Percentiles rank a stretch among this genome's conserved stretches.
Conservation (phyloP, 1,140 invertebrate species). For the Ceratina calcarata region DNA sequence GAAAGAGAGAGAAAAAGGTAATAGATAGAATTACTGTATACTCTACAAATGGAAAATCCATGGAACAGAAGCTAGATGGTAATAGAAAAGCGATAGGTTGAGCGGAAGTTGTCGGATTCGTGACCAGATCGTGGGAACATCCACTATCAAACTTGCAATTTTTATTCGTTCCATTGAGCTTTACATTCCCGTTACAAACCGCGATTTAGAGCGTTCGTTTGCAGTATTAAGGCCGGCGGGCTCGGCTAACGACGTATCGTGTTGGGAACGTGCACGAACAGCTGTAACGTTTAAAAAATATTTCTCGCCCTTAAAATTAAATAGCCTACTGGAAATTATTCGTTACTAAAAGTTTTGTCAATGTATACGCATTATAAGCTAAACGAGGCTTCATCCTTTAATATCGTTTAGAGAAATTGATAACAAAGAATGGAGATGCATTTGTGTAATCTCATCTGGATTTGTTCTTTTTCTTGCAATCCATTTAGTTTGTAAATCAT, state of each 20-base stretch:
- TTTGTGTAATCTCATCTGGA: no score
- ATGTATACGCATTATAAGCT: background rate
- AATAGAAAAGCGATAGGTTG: background rate
- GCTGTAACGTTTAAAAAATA: background rate
- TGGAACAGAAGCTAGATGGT: background rate
- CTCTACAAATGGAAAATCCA: background rate
- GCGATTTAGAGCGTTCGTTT: conserved; percentile 2
- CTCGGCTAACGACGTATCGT: background rate
- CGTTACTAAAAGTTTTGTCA: background rate
- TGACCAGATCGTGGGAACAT: background rate
- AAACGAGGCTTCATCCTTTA: background rate
- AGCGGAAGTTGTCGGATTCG: background rate
- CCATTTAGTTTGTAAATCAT: no score
- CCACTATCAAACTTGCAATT: conserved; percentile 10
- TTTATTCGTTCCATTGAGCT: background rate
- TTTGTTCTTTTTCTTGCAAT: no score
- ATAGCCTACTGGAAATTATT: background rate
- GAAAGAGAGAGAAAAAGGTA: background rate
- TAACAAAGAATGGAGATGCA: no score
- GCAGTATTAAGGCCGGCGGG: background rate
- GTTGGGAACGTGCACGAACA: background rate
- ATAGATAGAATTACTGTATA: conserved; percentile 1
- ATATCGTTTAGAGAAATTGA: background rate
- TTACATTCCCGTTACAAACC: background rate
- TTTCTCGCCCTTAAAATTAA: no score